Evolutionary conservation across 2,797 vertebrate species (phyloP).

Genomic region (Lagorchestes hirsutus): DNA sequence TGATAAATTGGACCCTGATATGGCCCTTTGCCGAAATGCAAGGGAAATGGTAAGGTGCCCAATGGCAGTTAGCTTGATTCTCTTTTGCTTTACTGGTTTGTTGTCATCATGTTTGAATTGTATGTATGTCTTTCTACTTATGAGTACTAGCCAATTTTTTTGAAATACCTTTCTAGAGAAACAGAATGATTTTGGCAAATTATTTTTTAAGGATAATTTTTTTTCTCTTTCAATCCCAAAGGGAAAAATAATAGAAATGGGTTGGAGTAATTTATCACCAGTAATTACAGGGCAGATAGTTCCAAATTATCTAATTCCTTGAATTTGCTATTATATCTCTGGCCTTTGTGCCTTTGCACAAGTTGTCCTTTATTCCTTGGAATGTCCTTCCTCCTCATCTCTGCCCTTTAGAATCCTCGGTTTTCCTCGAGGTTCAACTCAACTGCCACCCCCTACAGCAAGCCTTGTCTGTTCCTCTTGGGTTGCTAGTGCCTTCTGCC

Average conservation of each 20-base stretch:
- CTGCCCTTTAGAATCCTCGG: background rate
- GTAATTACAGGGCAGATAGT: background rate
- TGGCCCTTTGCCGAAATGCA: constrained; percentile 95
- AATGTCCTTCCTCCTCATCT: background rate
- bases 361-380: background rate
- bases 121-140: constrained; percentile 69
- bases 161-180: constrained; percentile 48
- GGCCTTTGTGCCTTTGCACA: background rate
- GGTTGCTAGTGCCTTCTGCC: background rate
- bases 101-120: constrained; percentile 66
- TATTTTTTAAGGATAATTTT: constrained; percentile 21
- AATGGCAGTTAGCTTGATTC: constrained; percentile 27
- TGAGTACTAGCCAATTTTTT: constrained; percentile 88
- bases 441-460: background rate
- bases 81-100: constrained; percentile 70
- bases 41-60: constrained; percentile 94
- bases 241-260: background rate
- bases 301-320: background rate
- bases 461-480: background rate
- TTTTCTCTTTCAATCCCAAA: background rate
- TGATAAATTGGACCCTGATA: constrained; percentile 97
- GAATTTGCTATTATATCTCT: background rate
- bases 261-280: background rate
- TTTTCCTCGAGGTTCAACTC: background rate
- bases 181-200: background rate